Conservation (phyloP, 2,113 vertebrate species). For the Hystrix brachyura region DNA sequence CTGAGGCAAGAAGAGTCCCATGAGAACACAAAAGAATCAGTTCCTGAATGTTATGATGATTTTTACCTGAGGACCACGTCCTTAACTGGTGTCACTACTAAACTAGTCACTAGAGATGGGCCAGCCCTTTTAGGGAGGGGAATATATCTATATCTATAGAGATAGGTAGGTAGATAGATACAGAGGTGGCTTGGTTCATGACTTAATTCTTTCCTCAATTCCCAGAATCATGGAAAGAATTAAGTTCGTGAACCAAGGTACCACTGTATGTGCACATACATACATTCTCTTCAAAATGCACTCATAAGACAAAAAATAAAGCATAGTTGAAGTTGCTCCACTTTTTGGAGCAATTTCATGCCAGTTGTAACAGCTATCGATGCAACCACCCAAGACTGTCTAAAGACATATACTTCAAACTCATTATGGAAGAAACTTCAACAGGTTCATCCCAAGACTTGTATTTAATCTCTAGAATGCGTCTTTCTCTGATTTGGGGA, state of each 20-base stretch:
- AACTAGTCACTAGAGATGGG: not conserved
- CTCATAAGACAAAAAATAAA: not conserved
- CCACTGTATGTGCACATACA: not conserved
- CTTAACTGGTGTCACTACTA: not conserved
- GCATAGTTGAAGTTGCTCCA: not conserved
- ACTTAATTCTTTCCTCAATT: not conserved
- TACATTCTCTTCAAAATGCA: not conserved
- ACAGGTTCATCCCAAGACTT: not conserved
- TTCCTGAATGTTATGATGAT: not conserved
- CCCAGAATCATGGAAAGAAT: not conserved
- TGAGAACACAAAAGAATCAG: not conserved
- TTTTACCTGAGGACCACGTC: not conserved
- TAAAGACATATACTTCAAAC: not conserved
- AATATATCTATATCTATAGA: not conserved
- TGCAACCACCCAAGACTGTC: not conserved
- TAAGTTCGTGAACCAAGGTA: no score
- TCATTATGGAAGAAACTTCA: not conserved
- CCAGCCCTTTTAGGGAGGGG: not conserved
- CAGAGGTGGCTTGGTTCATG: not conserved
- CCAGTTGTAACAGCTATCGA: not conserved
- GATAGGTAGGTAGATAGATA: not conserved
- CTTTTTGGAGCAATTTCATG: not conserved
- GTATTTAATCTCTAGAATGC: not conserved
- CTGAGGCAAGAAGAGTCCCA: not conserved
- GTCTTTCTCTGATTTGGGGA: not conserved